Conservation (phyloP, 2,888 invertebrate genomes). For the Bugulina stolonifera region DNA sequence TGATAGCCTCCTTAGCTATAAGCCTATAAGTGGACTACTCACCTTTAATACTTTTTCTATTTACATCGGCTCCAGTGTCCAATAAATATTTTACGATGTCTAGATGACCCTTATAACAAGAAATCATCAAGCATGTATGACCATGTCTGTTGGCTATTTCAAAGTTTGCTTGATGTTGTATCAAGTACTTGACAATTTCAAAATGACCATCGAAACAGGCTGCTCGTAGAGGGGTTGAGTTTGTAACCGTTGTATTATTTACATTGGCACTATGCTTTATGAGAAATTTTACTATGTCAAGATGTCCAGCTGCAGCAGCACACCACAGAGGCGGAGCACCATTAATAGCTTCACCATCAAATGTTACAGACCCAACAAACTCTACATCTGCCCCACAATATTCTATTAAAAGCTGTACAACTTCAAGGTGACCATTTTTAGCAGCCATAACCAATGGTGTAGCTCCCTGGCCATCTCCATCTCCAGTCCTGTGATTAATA, state of each 20-base stretch:
- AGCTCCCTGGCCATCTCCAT: conserved; percentile 63
- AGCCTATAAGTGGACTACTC: too few relatives aligned
- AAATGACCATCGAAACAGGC: conserved; percentile 54
- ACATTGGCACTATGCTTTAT: conserved; percentile 76
- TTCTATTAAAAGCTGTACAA: conserved; percentile 87
- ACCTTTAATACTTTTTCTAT: conserved; percentile 66
- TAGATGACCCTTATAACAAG: conserved; percentile 90
- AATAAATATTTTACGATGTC: conserved; percentile 83
- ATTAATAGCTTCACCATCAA: conserved; percentile 94
- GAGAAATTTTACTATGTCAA: conserved; percentile 76
- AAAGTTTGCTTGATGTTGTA: conserved; percentile 86
- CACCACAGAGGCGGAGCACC: conserved; percentile 96
- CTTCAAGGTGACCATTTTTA: conserved; percentile 87
- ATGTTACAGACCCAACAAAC: conserved; percentile 72
- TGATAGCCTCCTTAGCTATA: too few relatives aligned
- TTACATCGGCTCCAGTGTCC: conserved; percentile 79
- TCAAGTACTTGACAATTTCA: conserved; percentile 73
- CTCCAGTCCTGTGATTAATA: conserved; percentile 71
- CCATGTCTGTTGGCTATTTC: conserved; percentile 81
- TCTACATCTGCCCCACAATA: conserved; percentile 84
- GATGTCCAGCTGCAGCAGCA: conserved; percentile 90
- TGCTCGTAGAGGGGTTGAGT: conserved; percentile 52
- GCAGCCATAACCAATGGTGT: conserved; percentile 92
- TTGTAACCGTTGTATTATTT: conserved; percentile 67
- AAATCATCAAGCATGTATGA: conserved; percentile 96